phyloP scores from a whole-genome alignment of 2,113 vertebrate genomes.

The Galeopterus variegatus region DNA sequence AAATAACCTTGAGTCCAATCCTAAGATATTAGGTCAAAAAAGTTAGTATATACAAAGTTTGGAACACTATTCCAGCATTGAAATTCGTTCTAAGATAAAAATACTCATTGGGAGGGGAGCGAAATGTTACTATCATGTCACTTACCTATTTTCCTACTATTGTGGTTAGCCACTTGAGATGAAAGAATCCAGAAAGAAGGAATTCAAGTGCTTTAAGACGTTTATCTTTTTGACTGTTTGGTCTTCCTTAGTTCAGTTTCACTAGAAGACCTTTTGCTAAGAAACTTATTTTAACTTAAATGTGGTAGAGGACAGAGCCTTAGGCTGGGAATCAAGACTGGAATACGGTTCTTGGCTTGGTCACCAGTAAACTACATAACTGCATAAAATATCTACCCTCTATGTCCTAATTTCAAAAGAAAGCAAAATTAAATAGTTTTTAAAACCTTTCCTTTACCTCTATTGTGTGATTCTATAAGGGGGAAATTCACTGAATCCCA shows the following conservation, averaged over 20 bases:
- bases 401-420: not conserved
- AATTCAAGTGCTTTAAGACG: not conserved
- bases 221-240: not conserved
- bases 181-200: not conserved
- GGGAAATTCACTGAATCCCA: not conserved
- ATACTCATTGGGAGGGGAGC: not conserved
- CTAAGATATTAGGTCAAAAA: not conserved
- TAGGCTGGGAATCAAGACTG: not conserved
- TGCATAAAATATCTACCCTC: not conserved
- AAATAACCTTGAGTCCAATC: not conserved
- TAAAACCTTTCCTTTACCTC: not conserved
- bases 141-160: not conserved
- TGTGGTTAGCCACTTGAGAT: not conserved
- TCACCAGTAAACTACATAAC: not conserved
- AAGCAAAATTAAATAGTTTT: not conserved
- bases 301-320: not conserved
- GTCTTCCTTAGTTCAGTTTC: not conserved
- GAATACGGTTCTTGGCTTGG: not conserved
- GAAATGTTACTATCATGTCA: not conserved
- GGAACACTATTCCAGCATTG: not conserved
- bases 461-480: not conserved
- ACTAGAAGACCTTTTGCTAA: not conserved
- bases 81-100: not conserved
- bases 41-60: not conserved
- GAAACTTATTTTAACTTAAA: not conserved